Conservation (phyloP, 2,113 vertebrate genomes). For the Pelecanoides urinatrix region DNA sequence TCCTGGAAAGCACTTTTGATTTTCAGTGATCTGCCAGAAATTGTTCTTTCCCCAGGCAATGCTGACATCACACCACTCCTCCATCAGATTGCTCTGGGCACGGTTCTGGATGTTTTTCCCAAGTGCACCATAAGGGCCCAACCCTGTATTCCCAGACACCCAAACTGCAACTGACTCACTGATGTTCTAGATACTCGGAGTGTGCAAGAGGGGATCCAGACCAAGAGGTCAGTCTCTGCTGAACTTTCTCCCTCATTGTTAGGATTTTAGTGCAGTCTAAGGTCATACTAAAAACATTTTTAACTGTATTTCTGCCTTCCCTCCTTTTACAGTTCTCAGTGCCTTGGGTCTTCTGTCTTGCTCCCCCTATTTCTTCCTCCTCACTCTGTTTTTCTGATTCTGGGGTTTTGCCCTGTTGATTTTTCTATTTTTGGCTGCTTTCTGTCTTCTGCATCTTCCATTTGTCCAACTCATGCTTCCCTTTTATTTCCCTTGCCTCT, state of each 20-base stretch:
- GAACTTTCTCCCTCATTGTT: neutral
- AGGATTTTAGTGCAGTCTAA: neutral
- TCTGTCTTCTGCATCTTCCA: neutral
- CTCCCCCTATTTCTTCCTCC: neutral
- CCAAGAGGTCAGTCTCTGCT: neutral
- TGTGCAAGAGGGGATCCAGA: neutral
- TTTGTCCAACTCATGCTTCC: neutral
- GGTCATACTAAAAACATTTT: neutral
- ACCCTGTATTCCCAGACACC: neutral
- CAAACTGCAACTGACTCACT: neutral
- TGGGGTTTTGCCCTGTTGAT: neutral
- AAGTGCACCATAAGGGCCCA: neutral
- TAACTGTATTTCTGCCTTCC: neutral
- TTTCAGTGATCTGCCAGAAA: neutral
- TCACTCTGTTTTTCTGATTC: neutral
- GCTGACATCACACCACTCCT: neutral
- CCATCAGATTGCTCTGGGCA: neutral
- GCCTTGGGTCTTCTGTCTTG: neutral
- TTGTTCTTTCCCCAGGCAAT: neutral
- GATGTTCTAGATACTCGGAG: neutral
- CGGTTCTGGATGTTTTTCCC: neutral
- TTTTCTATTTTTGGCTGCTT: neutral
- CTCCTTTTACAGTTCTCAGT: neutral
- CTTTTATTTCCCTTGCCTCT: neutral
- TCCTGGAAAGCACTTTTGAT: conserved; percentile 28